phyloP scores from a whole-genome alignment of 1,140 invertebrate species.

The Brachionus paranguensis region DNA sequence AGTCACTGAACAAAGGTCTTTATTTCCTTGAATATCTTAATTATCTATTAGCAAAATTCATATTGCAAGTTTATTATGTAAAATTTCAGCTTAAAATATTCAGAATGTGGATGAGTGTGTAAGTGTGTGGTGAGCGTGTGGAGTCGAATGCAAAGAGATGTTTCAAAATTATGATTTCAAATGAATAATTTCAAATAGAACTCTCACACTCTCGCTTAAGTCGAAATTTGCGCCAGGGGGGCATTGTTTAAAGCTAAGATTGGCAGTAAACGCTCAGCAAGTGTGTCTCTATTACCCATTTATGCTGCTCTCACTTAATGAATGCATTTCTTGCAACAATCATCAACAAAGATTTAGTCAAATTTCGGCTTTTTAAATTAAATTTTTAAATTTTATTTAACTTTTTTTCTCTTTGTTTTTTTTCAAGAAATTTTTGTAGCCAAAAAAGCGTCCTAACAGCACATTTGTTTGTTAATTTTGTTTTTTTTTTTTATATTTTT shows the following conservation, averaged over 20 bases:
- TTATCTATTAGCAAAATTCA: not conserved
- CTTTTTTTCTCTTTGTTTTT: not conserved
- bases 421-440: not conserved
- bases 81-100: not conserved
- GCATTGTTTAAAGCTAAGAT: not conserved
- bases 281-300: not conserved
- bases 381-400: not conserved
- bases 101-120: not conserved
- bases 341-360: not conserved
- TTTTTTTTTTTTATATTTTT: constrained; percentile 9
- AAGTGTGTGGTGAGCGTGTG: not conserved
- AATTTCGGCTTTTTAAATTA: constrained; percentile 15
- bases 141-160: not conserved
- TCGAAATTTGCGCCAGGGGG: not conserved
- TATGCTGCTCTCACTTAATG: constrained; percentile 6
- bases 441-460: not conserved
- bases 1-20: not conserved
- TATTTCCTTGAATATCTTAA: not conserved
- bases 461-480: not conserved
- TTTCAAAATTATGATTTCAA: constrained; percentile 25
- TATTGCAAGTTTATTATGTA: not conserved
- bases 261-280: not conserved
- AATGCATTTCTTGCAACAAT: not conserved
- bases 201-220: not conserved
- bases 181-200: not conserved